phyloP scores from a whole-genome alignment of 2,888 invertebrate species.

The Phymatocera aterrima region DNA sequence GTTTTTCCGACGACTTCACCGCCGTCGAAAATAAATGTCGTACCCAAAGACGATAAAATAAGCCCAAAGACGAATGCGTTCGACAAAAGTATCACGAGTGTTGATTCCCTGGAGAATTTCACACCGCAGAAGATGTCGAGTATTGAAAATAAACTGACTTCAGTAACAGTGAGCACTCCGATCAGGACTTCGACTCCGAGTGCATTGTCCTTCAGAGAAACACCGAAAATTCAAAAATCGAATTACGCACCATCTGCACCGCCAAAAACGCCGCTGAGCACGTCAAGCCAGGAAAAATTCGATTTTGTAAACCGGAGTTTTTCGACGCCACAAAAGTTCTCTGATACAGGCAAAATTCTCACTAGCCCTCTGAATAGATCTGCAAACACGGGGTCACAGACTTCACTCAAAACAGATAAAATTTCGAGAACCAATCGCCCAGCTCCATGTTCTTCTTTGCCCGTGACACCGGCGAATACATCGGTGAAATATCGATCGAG shows the following conservation, averaged over 20 bases:
- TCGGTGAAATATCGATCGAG: neutral
- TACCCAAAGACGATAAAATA: neutral
- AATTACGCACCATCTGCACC: neutral
- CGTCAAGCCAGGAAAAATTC: neutral
- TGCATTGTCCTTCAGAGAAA: neutral
- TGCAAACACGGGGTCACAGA: neutral
- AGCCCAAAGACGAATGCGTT: neutral
- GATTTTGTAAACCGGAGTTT: neutral
- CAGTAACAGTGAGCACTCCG: neutral
- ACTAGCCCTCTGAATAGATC: neutral
- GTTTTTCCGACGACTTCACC: constrained; percentile 51
- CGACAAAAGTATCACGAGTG: constrained; percentile 9
- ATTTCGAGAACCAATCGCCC: neutral
- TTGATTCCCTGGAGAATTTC: constrained; percentile 3
- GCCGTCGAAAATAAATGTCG: neutral
- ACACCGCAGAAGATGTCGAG: constrained; percentile 23
- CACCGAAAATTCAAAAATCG: neutral
- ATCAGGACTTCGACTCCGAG: neutral
- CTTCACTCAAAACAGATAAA: neutral
- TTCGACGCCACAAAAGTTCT: neutral
- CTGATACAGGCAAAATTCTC: constrained; percentile 7
- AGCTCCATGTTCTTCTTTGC: neutral
- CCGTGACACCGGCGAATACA: neutral
- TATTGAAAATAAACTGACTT: neutral
- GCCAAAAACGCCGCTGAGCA: neutral